Base-by-base conservation (phyloP, 2,113 vertebrate species). In the Formicarius rufipectus region DNA sequence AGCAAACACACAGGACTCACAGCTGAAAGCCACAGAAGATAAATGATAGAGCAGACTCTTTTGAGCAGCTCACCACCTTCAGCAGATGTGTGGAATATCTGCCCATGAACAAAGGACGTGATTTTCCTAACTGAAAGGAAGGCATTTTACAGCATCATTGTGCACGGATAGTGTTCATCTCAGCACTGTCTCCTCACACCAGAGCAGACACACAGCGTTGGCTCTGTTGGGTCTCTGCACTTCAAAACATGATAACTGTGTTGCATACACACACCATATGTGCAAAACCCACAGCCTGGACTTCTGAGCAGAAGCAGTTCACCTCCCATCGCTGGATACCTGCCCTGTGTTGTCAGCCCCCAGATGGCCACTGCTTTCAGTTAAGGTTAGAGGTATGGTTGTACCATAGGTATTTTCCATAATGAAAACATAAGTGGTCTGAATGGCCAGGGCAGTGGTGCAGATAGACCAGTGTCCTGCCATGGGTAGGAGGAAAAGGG, bases 141-240 rank as follows among this genome's bases (percentile, higher is more conserved):
- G 6, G 52, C 16, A 30, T 45, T 86, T 69, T 28, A 33, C 42
- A 22, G 9, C 25, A 40, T n/a, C 15, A 7, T 12, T 85, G 12
- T 17, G 14, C 0, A 7, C 0, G 4, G 8, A 1, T 24, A 2
- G 10, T 14, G 6, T 1, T 88, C 4, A 3, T 35, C 10, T 53
- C n/a, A 50, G 49, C 5, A 17, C 7, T 8, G 4, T 17, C 7
- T 79, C 5, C 24, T n/a, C 17, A 8, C 2, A 2, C 6, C 7
- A 44, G 35, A 25, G 24, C 5, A 40, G 47, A 3, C 24, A 25
- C 21, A 22, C 2, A 1, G 2, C 2, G 18, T 3, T 31, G 4
- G 7, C 1, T 14, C 14, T n/a, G 10, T 31, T 55, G 33, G 10
- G 10, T 42, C 16, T 62, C 21, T 63, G 37, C 16, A 0, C 56